A percentile compares a stretch with the other conserved stretches of the same genome.
phyloP scores from a whole-genome alignment of 64 coral and sea anemone species.

The Pocillopora verrucosa region DNA sequence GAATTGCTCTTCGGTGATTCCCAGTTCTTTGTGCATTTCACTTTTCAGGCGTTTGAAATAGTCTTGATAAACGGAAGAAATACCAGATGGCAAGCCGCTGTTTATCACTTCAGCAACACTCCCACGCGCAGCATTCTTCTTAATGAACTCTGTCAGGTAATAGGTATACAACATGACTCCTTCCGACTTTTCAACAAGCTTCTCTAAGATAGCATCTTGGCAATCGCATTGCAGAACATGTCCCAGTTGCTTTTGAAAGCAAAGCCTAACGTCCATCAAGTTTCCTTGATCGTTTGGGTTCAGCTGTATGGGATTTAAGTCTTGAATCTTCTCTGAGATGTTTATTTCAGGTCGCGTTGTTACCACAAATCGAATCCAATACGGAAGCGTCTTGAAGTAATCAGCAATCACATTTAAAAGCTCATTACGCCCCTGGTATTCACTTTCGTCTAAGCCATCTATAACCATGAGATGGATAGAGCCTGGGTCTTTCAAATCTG shows the following conservation, averaged over 20 bases:
- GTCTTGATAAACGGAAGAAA: no score
- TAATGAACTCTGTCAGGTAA: not conserved
- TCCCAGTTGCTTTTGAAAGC: not conserved
- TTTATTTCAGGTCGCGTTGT: constrained; percentile 45
- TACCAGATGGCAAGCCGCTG: no score
- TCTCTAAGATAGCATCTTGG: not conserved
- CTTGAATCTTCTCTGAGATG: not conserved
- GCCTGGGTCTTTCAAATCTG: not conserved
- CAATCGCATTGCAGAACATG: not conserved
- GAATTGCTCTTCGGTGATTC: no score
- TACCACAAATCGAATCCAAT: constrained; percentile 28
- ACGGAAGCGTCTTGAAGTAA: constrained; percentile 17
- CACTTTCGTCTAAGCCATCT: constrained; percentile 38
- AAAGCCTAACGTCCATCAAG: not conserved
- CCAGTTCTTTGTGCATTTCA: no score
- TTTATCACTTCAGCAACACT: no score
- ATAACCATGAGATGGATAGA: constrained; percentile 37
- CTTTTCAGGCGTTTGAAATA: no score
- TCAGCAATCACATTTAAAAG: constrained; percentile 12
- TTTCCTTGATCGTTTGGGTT: not conserved
- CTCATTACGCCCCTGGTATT: constrained; percentile 8
- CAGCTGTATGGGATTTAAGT: not conserved
- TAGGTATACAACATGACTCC: not conserved
- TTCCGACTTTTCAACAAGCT: not conserved
- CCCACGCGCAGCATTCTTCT: not conserved